Evolutionary conservation across 2,797 vertebrate species (phyloP).

Genomic region (Yasuhikotakia modesta): DNA sequence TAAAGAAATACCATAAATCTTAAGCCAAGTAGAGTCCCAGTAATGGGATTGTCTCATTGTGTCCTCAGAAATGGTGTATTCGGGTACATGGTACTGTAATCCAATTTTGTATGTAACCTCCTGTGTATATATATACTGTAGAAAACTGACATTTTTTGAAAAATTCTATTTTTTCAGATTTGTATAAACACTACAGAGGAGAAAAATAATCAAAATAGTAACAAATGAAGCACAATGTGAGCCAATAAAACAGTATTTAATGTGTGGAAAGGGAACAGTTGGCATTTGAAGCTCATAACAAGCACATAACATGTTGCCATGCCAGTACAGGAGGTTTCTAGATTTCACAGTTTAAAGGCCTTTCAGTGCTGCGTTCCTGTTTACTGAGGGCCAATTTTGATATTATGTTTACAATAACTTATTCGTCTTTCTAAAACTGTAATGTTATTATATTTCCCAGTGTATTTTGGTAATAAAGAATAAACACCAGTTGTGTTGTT

Average conservation of each 20-base stretch:
- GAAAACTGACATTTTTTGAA: constrained; percentile 64
- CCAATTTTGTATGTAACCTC: constrained; percentile 58
- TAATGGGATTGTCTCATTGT: background rate
- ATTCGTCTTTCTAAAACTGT: constrained; percentile 88
- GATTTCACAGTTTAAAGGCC: constrained; percentile 53
- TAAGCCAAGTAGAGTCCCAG: constrained; percentile 6
- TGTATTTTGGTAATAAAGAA: constrained; percentile 98
- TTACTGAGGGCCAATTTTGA: constrained; percentile 77
- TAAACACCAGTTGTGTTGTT: constrained; percentile 43
- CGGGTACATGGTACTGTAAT: constrained; percentile 51
- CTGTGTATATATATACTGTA: constrained; percentile 60
- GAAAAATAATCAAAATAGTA: constrained; percentile 65
- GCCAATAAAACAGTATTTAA: too few relatives aligned
- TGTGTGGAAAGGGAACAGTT: constrained; percentile 70
- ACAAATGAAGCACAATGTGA: constrained; percentile 54
- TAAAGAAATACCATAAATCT: background rate
- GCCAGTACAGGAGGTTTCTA: constrained; percentile 68
- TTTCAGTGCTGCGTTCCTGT: constrained; percentile 73
- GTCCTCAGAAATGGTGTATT: background rate
- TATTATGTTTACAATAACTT: constrained; percentile 82
- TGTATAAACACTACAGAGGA: constrained; percentile 78
- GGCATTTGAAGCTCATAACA: constrained; percentile 70
- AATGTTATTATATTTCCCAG: constrained; percentile 85
- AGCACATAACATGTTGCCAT: constrained; percentile 76
- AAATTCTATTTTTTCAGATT: constrained; percentile 74